These are phyloP conservation scores for Marronus borbonicus DNA, from an alignment of 2,888 invertebrate species.

Conservation along the genomic window DNA sequence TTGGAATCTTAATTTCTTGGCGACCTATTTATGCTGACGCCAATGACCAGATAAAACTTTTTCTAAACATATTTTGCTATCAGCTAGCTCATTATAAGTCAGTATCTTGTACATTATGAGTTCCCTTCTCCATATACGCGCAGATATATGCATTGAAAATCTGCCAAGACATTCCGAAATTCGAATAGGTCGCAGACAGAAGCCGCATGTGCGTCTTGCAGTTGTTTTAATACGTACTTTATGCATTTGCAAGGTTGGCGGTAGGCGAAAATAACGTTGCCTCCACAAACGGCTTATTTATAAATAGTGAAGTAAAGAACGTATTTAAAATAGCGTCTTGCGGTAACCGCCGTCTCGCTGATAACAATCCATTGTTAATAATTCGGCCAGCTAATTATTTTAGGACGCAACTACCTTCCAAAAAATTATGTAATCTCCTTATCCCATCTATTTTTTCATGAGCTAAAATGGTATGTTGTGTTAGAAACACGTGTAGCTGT, in stretches of 20 bases:
- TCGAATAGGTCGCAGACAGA: not conserved
- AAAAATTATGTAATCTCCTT: not conserved
- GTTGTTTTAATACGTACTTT: slow-evolving; percentile 1
- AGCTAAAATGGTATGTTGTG: not conserved
- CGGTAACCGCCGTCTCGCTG: not conserved
- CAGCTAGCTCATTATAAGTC: not conserved
- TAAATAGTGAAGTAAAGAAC: slow-evolving; percentile 20
- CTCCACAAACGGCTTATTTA: slow-evolving; percentile 10
- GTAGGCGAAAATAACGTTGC: slow-evolving; percentile 12
- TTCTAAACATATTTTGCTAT: no score
- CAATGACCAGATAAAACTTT: no score
- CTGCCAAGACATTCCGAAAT: slow-evolving; percentile 18
- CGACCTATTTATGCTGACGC: no score
- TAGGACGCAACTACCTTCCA: not conserved
- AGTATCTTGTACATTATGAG: not conserved
- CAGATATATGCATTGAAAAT: not conserved
- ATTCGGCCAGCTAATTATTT: slow-evolving; percentile 1
- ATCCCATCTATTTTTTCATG: no score
- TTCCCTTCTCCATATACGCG: not conserved
- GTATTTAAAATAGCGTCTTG: not conserved
- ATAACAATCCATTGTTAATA: not conserved
- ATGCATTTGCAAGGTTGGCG: slow-evolving; percentile 2
- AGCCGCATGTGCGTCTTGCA: not conserved
- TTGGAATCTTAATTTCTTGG: no score
- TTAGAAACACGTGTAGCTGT: no score